Percentiles rank a stretch among this genome's conserved stretches.
These are phyloP conservation scores for Oncorhynchus gorbuscha DNA, from an alignment of 2,113 vertebrate genomes.

Conservation along the genomic window DNA sequence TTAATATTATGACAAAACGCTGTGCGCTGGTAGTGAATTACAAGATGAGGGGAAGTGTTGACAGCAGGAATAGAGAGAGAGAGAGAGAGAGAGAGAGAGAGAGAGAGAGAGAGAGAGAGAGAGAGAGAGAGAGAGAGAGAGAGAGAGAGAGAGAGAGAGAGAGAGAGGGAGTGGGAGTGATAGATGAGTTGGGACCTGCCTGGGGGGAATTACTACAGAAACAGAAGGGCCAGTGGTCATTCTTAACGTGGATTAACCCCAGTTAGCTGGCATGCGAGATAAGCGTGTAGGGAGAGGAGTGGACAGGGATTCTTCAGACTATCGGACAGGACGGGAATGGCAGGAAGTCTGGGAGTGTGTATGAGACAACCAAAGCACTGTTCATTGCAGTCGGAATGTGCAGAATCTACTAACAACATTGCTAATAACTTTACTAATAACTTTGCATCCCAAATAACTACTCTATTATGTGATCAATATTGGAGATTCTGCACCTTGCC, in stretches of 20 bases:
- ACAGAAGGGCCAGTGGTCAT: not conserved
- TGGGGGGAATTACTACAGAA: not conserved
- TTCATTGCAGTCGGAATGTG: too few relatives aligned
- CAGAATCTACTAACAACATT: not conserved
- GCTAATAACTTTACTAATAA: too few relatives aligned
- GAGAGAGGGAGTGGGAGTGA: not conserved
- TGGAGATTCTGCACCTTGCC: too few relatives aligned
- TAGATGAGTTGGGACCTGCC: not conserved
- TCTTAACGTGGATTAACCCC: constrained; percentile 14
- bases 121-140: not conserved
- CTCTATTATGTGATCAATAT: too few relatives aligned
- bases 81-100: not conserved
- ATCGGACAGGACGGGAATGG: not conserved
- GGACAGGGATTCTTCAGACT: not conserved
- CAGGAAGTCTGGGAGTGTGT: constrained; percentile 2
- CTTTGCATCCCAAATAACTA: too few relatives aligned
- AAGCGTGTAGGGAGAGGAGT: not conserved
- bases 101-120: not conserved
- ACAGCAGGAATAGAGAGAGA: not conserved
- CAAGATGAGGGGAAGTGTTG: not conserved
- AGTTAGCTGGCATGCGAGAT: constrained; percentile 24
- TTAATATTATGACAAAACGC: not conserved
- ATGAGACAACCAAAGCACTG: not conserved
- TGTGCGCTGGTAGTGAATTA: not conserved
- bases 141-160: not conserved